A percentile compares a stretch with the other conserved stretches of the same genome.
phyloP scores from a whole-genome alignment of 2,113 vertebrate species.

The Sphaerodactylus townsendi region DNA sequence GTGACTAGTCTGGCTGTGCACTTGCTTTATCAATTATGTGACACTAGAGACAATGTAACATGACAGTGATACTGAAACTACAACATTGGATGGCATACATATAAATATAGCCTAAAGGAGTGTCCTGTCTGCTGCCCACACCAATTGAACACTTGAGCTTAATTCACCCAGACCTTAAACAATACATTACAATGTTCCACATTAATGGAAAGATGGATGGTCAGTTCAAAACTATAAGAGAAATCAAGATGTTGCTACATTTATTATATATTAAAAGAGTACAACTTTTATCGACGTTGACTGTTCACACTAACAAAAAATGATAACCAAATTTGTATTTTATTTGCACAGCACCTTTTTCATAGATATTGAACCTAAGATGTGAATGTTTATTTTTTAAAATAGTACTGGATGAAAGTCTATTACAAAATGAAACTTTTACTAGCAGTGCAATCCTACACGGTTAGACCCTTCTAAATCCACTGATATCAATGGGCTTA shows the following conservation, averaged over 20 bases:
- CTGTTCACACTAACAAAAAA: neutral
- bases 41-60: conserved; percentile 51
- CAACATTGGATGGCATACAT: conserved; percentile 27
- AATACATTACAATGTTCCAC: conserved; percentile 45
- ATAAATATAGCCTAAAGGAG: conserved; percentile 54
- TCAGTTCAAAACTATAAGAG: neutral
- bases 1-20: conserved; percentile 26
- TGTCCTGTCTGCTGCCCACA: neutral
- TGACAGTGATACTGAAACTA: conserved; percentile 60
- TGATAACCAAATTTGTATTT: neutral
- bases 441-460: too few species aligned
- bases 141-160: neutral
- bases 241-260: conserved; percentile 37
- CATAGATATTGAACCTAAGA: neutral
- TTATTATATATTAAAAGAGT: conserved; percentile 3
- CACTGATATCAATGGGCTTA: too few species aligned
- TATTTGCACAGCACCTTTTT: neutral
- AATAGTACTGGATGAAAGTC: neutral
- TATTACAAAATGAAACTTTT: neutral
- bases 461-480: too few species aligned
- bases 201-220: conserved; percentile 35
- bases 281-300: neutral
- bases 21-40: conserved; percentile 52
- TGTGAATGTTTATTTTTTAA: neutral
- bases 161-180: conserved; percentile 26